These are phyloP conservation scores for Dryobota labecula DNA, from an alignment of 2,888 invertebrate genomes.

Conservation along the genomic window DNA sequence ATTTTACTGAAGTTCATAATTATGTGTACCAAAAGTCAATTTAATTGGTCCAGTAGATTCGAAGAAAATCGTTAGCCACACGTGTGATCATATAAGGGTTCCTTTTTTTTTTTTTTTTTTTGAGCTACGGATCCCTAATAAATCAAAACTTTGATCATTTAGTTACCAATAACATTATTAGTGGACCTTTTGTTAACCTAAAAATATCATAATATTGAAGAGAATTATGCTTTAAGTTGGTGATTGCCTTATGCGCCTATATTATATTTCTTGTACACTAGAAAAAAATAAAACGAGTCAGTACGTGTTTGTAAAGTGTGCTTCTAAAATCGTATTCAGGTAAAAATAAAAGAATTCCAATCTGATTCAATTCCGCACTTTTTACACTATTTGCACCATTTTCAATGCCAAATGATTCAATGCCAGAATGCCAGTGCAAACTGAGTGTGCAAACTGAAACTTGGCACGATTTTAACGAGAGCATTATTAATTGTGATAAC, in stretches of 20 bases:
- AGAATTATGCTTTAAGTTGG: not conserved
- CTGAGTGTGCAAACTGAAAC: conserved; percentile 46
- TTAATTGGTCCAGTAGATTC: no score
- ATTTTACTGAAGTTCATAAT: no score
- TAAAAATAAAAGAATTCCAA: conserved; percentile 42
- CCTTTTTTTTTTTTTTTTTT: no score
- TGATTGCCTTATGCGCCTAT: no score
- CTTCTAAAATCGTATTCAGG: conserved; percentile 11
- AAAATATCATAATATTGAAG: not conserved
- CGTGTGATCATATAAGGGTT: no score
- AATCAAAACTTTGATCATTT: not conserved
- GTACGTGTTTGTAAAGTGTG: no score
- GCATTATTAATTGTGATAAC: conserved; percentile 55
- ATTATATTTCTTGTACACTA: not conserved
- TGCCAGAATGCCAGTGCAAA: conserved; percentile 49
- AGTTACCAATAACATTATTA: not conserved
- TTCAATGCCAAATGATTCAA: conserved; percentile 59
- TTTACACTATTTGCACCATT: conserved; percentile 42
- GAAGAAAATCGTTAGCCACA: no score
- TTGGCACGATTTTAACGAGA: conserved; percentile 54
- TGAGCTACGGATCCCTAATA: no score
- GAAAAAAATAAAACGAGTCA: not conserved
- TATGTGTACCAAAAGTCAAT: no score
- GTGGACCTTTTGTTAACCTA: no score
- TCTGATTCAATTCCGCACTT: conserved; percentile 26